Percentiles rank a stretch among this genome's conserved stretches.
phyloP scores from a whole-genome alignment of 2,797 vertebrate genomes.

The Ctenopoma multispine region DNA sequence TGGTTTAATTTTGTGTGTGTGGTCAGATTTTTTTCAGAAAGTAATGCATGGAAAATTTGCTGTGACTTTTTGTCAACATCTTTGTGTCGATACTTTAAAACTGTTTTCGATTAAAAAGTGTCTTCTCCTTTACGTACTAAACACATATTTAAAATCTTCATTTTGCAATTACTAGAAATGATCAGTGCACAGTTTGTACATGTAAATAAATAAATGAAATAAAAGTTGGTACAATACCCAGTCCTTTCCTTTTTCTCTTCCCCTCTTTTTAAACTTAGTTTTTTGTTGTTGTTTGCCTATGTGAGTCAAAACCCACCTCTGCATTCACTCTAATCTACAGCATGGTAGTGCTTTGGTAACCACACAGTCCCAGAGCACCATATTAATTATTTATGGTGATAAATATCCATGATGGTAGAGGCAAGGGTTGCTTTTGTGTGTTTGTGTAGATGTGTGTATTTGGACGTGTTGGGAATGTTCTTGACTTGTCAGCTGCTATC shows the following conservation, averaged over 20 bases:
- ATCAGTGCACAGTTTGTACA: not conserved
- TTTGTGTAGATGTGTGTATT: slow-evolving; percentile 10
- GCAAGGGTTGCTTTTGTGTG: slow-evolving; percentile 26
- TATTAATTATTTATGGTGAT: slow-evolving; percentile 74
- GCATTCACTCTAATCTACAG: slow-evolving; percentile 54
- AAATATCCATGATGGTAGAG: slow-evolving; percentile 60
- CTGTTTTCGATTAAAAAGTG: too few relatives aligned
- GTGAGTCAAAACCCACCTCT: slow-evolving; percentile 38
- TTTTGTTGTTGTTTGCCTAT: slow-evolving; percentile 34
- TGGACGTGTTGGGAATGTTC: slow-evolving; percentile 26
- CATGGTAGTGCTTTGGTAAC: slow-evolving; percentile 56
- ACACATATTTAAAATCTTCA: too few relatives aligned
- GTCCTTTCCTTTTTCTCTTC: not conserved
- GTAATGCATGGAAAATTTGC: too few relatives aligned
- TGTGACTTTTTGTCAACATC: too few relatives aligned
- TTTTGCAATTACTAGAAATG: slow-evolving; percentile 7
- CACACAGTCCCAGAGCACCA: slow-evolving; percentile 43
- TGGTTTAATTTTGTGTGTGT: too few relatives aligned
- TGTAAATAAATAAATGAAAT: not conserved
- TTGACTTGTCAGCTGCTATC: slow-evolving; percentile 52
- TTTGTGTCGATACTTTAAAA: too few relatives aligned
- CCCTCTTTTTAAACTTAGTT: not conserved
- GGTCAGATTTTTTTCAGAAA: too few relatives aligned
- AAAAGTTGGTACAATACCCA: not conserved
- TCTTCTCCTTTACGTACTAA: too few relatives aligned